A percentile compares a stretch with the other conserved stretches of the same genome.
Conservation (phyloP, 2,888 invertebrate genomes). For the Luperina nickerlii region DNA sequence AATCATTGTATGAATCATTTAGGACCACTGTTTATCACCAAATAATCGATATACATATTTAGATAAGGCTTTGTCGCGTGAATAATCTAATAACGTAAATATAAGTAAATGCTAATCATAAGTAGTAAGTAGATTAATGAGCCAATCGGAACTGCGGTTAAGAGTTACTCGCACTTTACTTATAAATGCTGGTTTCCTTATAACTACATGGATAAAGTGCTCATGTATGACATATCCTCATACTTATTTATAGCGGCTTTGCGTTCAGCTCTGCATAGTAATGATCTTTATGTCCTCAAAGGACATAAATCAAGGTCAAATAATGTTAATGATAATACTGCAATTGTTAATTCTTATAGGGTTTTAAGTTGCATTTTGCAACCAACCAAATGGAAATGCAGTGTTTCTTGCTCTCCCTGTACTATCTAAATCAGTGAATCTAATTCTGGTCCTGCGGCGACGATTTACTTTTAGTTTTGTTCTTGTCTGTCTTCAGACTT, state of each 20-base stretch:
- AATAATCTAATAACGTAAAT: neutral
- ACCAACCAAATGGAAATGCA: neutral
- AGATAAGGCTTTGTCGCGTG: constrained; percentile 9
- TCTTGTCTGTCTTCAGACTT: neutral
- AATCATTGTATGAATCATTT: constrained; percentile 39
- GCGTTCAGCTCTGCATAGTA: constrained; percentile 44
- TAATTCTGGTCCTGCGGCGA: constrained; percentile 19
- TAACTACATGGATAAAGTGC: constrained; percentile 13
- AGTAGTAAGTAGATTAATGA: neutral
- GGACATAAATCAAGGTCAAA: constrained; percentile 45
- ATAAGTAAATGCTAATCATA: no score
- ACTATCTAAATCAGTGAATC: constrained; percentile 13
- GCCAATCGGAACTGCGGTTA: neutral
- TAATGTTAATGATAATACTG: constrained; percentile 19
- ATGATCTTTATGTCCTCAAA: constrained; percentile 32
- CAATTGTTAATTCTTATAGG: constrained; percentile 28
- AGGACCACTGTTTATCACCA: constrained; percentile 18
- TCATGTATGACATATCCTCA: constrained; percentile 47
- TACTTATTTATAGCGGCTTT: constrained; percentile 47
- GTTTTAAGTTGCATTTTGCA: constrained; percentile 5
- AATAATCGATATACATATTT: constrained; percentile 35
- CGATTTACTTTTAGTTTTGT: constrained; percentile 6
- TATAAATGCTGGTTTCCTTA: constrained; percentile 37
- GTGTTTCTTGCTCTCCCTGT: constrained; percentile 2
- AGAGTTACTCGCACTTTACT: constrained; percentile 10